phyloP scores from a whole-genome alignment of 2,113 vertebrate genomes.

The Cyprinodon brontotheroides region DNA sequence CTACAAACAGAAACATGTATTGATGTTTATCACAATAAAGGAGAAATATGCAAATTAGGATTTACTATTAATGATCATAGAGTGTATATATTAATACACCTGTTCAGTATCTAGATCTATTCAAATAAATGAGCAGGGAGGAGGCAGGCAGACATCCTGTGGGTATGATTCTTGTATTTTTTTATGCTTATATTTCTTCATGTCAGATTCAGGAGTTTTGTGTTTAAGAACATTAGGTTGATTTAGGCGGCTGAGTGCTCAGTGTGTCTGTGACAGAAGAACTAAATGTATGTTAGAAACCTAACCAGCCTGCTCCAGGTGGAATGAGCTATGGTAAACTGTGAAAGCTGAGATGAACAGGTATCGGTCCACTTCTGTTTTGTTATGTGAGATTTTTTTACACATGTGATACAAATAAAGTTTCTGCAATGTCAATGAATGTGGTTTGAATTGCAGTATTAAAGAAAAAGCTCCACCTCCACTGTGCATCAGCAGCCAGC shows the following conservation, averaged over 20 bases:
- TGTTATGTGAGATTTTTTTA: constrained; percentile 25
- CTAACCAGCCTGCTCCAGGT: constrained; percentile 17
- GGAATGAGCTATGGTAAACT: constrained; percentile 16
- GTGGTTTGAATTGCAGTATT: constrained; percentile 17
- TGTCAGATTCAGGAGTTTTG: constrained; percentile 57
- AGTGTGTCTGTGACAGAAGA: constrained; percentile 62
- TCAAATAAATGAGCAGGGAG: constrained; percentile 66
- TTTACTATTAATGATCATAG: constrained; percentile 63
- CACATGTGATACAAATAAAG: constrained; percentile 13
- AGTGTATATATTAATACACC: constrained; percentile 70
- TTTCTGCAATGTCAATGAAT: constrained; percentile 16
- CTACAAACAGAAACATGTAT: constrained; percentile 73
- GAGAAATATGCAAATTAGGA: constrained; percentile 76
- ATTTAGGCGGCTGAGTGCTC: constrained; percentile 45
- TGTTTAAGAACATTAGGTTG: constrained; percentile 45
- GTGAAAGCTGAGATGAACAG: constrained; percentile 43
- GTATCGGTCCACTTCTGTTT: constrained; percentile 33
- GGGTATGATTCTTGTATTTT: constrained; percentile 74
- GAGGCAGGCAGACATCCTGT: constrained; percentile 68
- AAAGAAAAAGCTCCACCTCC: constrained; percentile 6
- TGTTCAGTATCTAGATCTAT: constrained; percentile 69
- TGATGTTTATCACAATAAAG: constrained; percentile 71
- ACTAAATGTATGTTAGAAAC: constrained; percentile 42
- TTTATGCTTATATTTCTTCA: constrained; percentile 66
- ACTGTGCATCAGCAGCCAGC: constrained; percentile 7